Conservation (phyloP, 1,140 invertebrate species). For the Mya arenaria region DNA sequence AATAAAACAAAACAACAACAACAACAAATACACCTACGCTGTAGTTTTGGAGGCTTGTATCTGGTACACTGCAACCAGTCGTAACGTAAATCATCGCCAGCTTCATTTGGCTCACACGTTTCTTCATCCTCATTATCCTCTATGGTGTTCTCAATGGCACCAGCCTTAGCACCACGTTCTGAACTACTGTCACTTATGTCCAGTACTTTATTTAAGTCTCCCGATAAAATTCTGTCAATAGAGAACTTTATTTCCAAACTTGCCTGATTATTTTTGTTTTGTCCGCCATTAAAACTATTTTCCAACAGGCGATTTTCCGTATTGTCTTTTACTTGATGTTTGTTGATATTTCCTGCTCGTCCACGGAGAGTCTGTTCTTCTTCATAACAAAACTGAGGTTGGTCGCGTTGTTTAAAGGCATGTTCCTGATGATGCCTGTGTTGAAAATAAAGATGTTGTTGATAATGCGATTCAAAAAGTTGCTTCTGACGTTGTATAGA, state of each 20-base stretch:
- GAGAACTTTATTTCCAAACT: slow-evolving; percentile 73
- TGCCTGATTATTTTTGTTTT: no score
- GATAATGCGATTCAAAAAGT: neutral
- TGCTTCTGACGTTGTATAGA: neutral
- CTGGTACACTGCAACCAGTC: slow-evolving; percentile 88
- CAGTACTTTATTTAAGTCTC: no score
- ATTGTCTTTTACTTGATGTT: no score
- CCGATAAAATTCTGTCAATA: slow-evolving; percentile 71
- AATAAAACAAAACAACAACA: no score
- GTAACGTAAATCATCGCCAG: slow-evolving; percentile 47
- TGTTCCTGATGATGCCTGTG: slow-evolving; percentile 2
- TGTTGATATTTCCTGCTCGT: no score
- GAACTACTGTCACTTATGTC: no score
- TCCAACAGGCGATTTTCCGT: no score
- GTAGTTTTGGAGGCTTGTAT: slow-evolving; percentile 88
- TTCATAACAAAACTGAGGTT: neutral
- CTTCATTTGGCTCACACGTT: slow-evolving; percentile 4
- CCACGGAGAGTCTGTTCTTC: no score
- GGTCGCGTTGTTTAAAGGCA: neutral
- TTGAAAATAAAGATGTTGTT: slow-evolving; percentile 1
- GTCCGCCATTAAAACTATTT: no score
- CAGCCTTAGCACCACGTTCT: no score
- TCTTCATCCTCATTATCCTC: slow-evolving; percentile 48
- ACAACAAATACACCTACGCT: slow-evolving; percentile 83
- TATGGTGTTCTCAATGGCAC: no score